A percentile compares a stretch with the other conserved stretches of the same genome.
Evolutionary conservation across 2,113 vertebrate species (phyloP).

Genomic region (Deroptyus accipitrinus): DNA sequence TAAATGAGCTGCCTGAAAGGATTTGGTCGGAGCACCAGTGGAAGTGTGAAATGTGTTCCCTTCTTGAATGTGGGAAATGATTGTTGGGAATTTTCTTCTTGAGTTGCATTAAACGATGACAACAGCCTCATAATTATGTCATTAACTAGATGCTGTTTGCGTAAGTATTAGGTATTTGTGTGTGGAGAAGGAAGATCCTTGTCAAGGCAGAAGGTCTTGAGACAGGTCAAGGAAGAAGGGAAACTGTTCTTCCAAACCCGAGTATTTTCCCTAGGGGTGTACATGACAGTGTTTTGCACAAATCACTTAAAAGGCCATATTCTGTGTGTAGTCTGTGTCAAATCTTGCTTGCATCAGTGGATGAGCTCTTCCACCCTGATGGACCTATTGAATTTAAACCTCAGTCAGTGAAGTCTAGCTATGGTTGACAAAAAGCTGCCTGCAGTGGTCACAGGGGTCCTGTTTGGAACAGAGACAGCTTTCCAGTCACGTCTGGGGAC

Average conservation of each 20-base stretch:
- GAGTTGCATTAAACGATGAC: neutral
- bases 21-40: neutral
- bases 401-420: neutral
- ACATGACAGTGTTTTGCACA: neutral
- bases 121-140: neutral
- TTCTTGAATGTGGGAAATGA: neutral
- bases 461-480: neutral
- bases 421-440: rapidly evolving
- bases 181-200: neutral
- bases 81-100: neutral
- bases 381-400: neutral
- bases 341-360: neutral
- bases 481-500: neutral
- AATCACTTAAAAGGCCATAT: neutral
- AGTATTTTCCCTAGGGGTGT: neutral
- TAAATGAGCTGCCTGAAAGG: neutral
- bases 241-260: neutral
- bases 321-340: neutral
- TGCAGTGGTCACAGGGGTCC: neutral
- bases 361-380: neutral
- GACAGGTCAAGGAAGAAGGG: neutral
- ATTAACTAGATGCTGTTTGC: conserved; percentile 16
- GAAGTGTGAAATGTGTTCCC: neutral
- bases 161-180: neutral
- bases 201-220: neutral